phyloP scores from a whole-genome alignment of 1,140 invertebrate genomes.

The Octopus bimaculoides region DNA sequence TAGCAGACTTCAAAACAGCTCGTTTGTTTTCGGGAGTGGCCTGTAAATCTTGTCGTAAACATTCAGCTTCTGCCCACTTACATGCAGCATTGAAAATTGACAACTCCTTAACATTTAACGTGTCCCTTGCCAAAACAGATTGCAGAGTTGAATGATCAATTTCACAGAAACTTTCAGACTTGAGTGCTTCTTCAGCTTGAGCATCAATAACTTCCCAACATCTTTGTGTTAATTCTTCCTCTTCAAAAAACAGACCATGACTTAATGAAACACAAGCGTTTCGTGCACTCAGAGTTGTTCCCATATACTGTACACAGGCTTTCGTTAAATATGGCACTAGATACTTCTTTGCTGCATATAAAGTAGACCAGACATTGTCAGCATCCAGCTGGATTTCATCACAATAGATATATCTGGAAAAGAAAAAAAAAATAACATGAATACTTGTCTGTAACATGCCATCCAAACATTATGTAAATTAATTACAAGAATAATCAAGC shows the following conservation, averaged over 20 bases:
- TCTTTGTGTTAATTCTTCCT: slow-evolving; percentile 73
- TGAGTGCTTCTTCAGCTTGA: slow-evolving; percentile 76
- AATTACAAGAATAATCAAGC: no score
- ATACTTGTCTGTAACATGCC: no score
- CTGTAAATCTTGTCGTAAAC: slow-evolving; percentile 66
- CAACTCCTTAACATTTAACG: slow-evolving; percentile 75
- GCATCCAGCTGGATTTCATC: slow-evolving; percentile 85
- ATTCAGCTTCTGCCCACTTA: slow-evolving; percentile 80
- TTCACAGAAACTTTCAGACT: slow-evolving; percentile 83
- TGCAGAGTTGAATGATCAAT: slow-evolving; percentile 80
- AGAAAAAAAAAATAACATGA: slow-evolving; percentile 11
- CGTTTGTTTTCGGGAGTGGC: slow-evolving; percentile 72
- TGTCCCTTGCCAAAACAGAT: slow-evolving; percentile 78
- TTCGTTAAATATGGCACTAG: slow-evolving; percentile 77
- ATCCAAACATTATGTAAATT: no score
- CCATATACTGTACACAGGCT: slow-evolving; percentile 79
- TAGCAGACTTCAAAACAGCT: slow-evolving; percentile 67
- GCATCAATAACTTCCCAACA: slow-evolving; percentile 89
- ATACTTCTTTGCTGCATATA: slow-evolving; percentile 87
- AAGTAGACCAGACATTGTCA: slow-evolving; percentile 80
- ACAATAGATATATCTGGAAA: slow-evolving; percentile 86
- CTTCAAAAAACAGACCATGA: slow-evolving; percentile 77
- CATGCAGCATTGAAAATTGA: slow-evolving; percentile 71
- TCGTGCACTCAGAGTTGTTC: slow-evolving; percentile 74
- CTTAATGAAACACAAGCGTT: slow-evolving; percentile 82